Conservation (phyloP, 2,888 invertebrate genomes). For the Eupithecia inturbata region DNA sequence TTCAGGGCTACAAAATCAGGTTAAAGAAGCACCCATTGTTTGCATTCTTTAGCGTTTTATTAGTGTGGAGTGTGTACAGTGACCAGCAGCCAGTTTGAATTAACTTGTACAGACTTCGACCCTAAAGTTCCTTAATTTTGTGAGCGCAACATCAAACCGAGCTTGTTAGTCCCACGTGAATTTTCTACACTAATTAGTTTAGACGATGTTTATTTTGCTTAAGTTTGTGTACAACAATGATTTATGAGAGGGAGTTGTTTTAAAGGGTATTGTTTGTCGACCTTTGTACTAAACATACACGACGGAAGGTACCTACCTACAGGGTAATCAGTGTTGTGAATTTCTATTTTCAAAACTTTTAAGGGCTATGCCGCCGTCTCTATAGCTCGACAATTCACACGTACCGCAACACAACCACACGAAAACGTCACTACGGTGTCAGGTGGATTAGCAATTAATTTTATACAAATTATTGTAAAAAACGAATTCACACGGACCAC, state of each 20-base stretch:
- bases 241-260: conserved; percentile 67
- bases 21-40: background rate
- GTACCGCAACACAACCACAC: too few relatives aligned
- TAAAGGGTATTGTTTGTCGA: conserved; percentile 50
- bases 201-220: conserved; percentile 79
- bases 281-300: conserved; percentile 46
- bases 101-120: conserved; percentile 78
- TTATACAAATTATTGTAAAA: too few relatives aligned
- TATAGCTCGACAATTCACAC: background rate
- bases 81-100: conserved; percentile 82
- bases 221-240: conserved; percentile 75
- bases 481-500: too few relatives aligned
- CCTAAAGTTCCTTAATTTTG: conserved; percentile 81
- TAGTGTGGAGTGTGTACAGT: conserved; percentile 79
- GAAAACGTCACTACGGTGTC: too few relatives aligned
- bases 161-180: conserved; percentile 82
- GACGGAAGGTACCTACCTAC: background rate
- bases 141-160: conserved; percentile 78
- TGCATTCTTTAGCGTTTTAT: conserved; percentile 44
- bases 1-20: background rate
- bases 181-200: conserved; percentile 82
- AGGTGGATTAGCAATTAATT: too few relatives aligned
- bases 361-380: background rate
- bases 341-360: conserved; percentile 36
- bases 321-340: conserved; percentile 38